These are phyloP conservation scores for Eilema sororculum DNA, from an alignment of 2,888 invertebrate species.

Conservation along the genomic window DNA sequence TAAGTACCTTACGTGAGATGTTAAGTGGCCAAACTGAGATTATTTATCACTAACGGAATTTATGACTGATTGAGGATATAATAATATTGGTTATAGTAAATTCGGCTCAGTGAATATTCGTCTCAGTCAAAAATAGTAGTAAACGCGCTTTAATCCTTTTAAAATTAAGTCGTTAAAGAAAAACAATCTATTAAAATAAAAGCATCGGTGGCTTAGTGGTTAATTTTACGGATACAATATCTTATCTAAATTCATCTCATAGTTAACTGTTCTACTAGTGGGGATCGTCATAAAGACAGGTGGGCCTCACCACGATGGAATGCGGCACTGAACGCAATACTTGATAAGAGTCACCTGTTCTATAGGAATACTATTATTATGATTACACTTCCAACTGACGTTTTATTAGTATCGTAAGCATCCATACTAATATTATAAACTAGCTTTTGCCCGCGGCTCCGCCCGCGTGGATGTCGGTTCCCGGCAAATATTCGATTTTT, in stretches of 20 bases:
- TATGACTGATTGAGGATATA: background rate
- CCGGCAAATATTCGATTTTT: too few relatives aligned
- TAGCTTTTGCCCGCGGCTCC: too few relatives aligned
- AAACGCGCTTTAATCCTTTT: too few relatives aligned
- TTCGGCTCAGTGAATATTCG: too few relatives aligned
- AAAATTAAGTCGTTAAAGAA: too few relatives aligned
- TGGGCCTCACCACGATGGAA: background rate
- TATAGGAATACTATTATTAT: background rate
- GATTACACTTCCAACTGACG: background rate
- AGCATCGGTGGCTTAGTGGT: too few relatives aligned
- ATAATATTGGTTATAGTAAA: too few relatives aligned
- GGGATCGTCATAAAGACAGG: background rate
- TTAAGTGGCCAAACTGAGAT: slow-evolving; percentile 7
- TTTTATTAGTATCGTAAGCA: too few relatives aligned
- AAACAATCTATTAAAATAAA: background rate
- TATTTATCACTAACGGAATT: background rate
- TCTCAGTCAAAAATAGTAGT: too few relatives aligned
- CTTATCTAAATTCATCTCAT: background rate
- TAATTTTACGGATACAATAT: background rate
- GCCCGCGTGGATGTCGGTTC: too few relatives aligned
- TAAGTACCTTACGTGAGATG: slow-evolving; percentile 2
- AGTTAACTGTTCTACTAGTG: background rate
- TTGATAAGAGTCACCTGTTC: background rate
- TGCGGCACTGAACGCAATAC: background rate
- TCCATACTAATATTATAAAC: too few relatives aligned